Evolutionary conservation across 2,113 vertebrate genomes (phyloP).

Genomic region (Indicator indicator): DNA sequence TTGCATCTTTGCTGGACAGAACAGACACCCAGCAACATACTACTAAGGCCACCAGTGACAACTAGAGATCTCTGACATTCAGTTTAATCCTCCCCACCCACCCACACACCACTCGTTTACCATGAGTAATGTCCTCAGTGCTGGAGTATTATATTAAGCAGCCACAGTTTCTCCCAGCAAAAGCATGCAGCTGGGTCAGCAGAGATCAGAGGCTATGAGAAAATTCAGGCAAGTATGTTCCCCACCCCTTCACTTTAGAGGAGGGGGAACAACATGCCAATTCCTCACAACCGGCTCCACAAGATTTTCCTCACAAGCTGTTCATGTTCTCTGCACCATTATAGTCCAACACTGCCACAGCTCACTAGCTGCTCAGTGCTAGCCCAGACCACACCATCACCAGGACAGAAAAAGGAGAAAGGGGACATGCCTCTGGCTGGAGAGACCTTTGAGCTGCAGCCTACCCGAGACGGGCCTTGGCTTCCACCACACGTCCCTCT

Average conservation of each 20-base stretch:
- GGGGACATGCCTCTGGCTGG: rapidly evolving
- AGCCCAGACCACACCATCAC: neutral
- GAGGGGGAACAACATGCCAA: rapidly evolving
- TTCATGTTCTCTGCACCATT: rapidly evolving
- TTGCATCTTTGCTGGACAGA: neutral
- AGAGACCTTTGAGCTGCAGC: neutral
- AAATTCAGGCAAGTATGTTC: constrained; percentile 18
- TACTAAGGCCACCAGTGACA: constrained; percentile 13
- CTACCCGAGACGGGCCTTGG: neutral
- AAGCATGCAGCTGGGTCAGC: constrained; percentile 61
- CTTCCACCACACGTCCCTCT: neutral
- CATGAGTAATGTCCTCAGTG: neutral
- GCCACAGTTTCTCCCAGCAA: constrained; percentile 10
- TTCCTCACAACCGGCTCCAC: neutral
- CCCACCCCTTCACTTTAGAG: neutral
- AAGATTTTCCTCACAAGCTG: neutral
- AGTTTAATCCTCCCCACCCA: constrained; percentile 41
- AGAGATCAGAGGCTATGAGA: constrained; percentile 62
- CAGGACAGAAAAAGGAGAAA: neutral
- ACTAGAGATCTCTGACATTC: constrained; percentile 13
- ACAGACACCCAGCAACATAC: neutral
- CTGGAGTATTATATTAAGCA: constrained; percentile 2
- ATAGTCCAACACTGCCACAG: rapidly evolving
- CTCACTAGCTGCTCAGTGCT: neutral
- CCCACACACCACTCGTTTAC: neutral